These are phyloP conservation scores for Notolepis coatsorum DNA, from an alignment of 2,797 vertebrate genomes.

Conservation along the genomic window DNA sequence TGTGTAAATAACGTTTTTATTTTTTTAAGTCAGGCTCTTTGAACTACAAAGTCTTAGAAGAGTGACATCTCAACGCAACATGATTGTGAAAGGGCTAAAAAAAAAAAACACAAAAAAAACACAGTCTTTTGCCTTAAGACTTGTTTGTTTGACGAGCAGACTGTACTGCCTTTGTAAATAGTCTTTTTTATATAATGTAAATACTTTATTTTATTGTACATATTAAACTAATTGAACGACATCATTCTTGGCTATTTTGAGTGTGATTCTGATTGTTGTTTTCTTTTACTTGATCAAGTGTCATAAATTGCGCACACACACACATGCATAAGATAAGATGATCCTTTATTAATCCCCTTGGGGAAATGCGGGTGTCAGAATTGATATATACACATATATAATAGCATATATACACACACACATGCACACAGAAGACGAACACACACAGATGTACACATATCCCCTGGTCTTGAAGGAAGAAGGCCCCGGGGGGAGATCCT, in stretches of 20 bases:
- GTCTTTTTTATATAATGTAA: slow-evolving; percentile 83
- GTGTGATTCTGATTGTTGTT: too few relatives aligned
- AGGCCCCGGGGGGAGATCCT: too few relatives aligned
- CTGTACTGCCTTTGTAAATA: slow-evolving; percentile 80
- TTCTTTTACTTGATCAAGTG: too few relatives aligned
- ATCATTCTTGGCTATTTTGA: slow-evolving; percentile 34
- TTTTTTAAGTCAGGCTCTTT: slow-evolving; percentile 71
- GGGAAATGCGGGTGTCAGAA: too few relatives aligned
- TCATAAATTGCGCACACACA: background rate
- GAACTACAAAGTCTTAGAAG: slow-evolving; percentile 51
- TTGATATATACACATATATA: background rate
- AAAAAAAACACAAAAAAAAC: too few relatives aligned
- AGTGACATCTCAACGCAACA: slow-evolving; percentile 80
- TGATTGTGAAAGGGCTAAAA: slow-evolving; percentile 86
- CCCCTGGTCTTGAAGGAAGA: too few relatives aligned
- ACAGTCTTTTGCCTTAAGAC: slow-evolving; percentile 77
- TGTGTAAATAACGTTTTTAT: slow-evolving; percentile 39
- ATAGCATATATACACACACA: background rate
- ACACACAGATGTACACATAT: too few relatives aligned
- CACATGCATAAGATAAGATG: background rate
- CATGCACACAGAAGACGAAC: background rate
- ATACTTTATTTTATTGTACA: slow-evolving; percentile 90
- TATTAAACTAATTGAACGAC: slow-evolving; percentile 80
- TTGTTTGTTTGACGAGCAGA: slow-evolving; percentile 68
- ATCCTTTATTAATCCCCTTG: too few relatives aligned